phyloP scores from a whole-genome alignment of 2,797 vertebrate genomes.

The Chaetodon trifasciatus region DNA sequence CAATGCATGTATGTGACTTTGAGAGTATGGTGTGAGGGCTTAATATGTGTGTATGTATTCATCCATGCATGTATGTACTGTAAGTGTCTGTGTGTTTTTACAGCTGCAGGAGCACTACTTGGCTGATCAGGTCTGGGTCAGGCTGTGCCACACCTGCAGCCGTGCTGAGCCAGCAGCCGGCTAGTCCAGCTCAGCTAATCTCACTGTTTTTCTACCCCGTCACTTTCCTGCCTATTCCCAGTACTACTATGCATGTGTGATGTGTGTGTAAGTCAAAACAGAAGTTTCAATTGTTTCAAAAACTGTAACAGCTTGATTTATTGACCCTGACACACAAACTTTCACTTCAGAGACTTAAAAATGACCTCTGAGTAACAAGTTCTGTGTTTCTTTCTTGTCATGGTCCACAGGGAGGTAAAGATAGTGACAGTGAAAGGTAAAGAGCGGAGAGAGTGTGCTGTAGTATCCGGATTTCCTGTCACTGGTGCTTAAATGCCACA shows the following conservation, averaged over 20 bases:
- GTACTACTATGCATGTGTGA: conserved; percentile 39
- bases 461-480: conserved; percentile 45
- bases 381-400: background rate
- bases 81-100: conserved; percentile 72
- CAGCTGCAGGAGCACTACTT: conserved; percentile 79
- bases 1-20: background rate
- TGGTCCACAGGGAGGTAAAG: background rate
- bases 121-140: conserved; percentile 69
- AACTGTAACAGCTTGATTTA: background rate
- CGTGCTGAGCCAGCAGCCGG: conserved; percentile 80
- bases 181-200: conserved; percentile 72
- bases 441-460: background rate
- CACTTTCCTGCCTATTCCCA: conserved; percentile 55
- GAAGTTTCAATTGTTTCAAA: background rate
- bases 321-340: background rate
- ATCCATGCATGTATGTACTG: conserved; percentile 28
- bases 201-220: conserved; percentile 75
- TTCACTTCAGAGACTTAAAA: background rate
- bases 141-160: conserved; percentile 82
- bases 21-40: conserved; percentile 1
- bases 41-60: conserved; percentile 13
- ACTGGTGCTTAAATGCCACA: conserved; percentile 51
- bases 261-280: conserved; percentile 14
- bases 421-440: background rate
- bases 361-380: background rate